Evolutionary conservation across 2,113 vertebrate genomes (phyloP), one percentile per base, ranked within the genome.

Genomic region (Chascanopsetta lugubris): DNA sequence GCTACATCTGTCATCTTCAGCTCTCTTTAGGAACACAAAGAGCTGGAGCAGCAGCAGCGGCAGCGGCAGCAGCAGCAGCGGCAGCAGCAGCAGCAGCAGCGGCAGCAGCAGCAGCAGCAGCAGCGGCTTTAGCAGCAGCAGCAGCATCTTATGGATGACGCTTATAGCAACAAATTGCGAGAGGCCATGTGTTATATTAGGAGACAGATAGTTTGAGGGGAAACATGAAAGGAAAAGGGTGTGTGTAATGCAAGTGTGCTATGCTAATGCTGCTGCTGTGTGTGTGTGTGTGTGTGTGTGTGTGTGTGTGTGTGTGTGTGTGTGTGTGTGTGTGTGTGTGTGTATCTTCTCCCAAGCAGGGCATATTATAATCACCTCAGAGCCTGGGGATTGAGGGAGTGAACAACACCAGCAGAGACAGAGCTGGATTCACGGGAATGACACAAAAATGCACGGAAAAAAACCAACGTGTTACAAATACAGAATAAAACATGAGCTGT

Each of bases 141-240:
- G 30, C 53, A 25, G n/a, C 22, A 66, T 62, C 72, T 56, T 42
- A 2, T 32, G 38, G 38, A 72, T 45, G 45, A 54, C 4, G 25
- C 67, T 68, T 18, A 29, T 21, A 62, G 60, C 63, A 61, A 73
- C 30, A 74, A 69, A 77, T 48, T 57, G 62, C 30, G 8, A 49
- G 42, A 69, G 57, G 56, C 27, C 42, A 65, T 50, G 72, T 8
- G 8, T 49, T 49, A 51, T 69, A 64, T 64, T 61, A 64, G 63
- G 29, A 77, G 38, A 51, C 48, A 18, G 8, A 38, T 62, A 5
- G 4, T 38, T 20, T 57, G 32, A 49, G 34, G 76, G 21, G 24
- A 61, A 71, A 83, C 69, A 72, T 73, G 55, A 76, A 87, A 69
- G 32, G 32, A 60, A 61, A 69, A n/a, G n/a, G n/a, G 61, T 46